Conservation (phyloP, 2,113 vertebrate genomes). For the Cyrtonyx montezumae region DNA sequence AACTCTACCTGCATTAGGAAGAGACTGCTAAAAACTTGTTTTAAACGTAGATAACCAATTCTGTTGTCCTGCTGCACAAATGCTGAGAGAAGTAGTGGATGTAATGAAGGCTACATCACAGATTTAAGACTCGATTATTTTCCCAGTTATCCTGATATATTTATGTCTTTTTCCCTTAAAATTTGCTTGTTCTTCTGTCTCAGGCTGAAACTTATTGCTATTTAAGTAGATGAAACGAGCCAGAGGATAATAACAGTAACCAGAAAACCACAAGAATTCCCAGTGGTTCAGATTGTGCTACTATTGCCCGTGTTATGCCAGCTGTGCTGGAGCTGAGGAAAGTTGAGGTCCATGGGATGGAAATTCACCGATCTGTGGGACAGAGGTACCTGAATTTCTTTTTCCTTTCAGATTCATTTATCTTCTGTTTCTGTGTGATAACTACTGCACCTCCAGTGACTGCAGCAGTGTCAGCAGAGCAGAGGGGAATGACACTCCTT, state of each 20-base stretch:
- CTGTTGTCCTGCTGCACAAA: neutral
- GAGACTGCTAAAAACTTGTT: neutral
- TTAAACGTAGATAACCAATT: neutral
- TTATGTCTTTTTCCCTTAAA: neutral
- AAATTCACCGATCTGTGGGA: neutral
- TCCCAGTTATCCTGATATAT: neutral
- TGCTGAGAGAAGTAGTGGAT: neutral
- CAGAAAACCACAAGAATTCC: neutral
- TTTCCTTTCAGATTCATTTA: neutral
- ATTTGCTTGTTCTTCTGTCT: neutral
- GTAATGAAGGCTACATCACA: neutral
- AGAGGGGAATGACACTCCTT: neutral
- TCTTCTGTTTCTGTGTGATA: neutral
- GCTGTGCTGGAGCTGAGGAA: neutral
- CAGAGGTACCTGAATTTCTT: neutral
- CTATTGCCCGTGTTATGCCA: neutral
- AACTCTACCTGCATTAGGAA: neutral
- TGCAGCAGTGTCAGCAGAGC: neutral
- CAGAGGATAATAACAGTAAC: neutral
- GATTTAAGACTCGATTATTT: neutral
- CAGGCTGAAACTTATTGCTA: neutral
- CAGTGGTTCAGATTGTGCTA: neutral
- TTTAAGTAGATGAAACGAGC: neutral
- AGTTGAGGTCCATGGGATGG: neutral
- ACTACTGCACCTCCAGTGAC: neutral